Evolutionary conservation across 2,113 vertebrate species (phyloP), one percentile per base, ranked within the genome.

Genomic region (Phylloscopus trochilus): DNA sequence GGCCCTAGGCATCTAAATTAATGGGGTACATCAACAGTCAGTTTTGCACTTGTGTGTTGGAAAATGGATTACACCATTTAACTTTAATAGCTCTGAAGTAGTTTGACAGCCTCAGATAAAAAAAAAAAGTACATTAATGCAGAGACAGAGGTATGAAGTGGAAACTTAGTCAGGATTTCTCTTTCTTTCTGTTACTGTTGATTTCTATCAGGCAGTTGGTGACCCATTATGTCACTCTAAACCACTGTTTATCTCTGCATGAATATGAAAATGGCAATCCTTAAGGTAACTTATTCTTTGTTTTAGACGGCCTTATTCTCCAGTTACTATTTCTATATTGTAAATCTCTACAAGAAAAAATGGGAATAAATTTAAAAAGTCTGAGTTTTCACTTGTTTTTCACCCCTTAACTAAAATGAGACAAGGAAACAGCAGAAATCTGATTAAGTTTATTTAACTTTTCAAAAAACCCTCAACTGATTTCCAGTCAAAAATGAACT

Each of bases 391-490:
- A 24, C 21, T 76, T 87, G 3, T 13, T 82, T 62, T 68, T 75
- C 27, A 59, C 2, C 1, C 8, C 5, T 68, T 53, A 82, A 47
- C 28, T 52, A 59, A 66, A 22, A 30, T 49, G 18, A 64, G 21
- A 59, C 3, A 43, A 72, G 24, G 31, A 70, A 87, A 46, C 2
- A 52, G 12, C 10, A 74, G 22, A 66, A 39, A 8, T 49, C 31
- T 64, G 8, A 76, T 55, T 51, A 80, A 23, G 39, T 58, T 55
- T 6, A 52, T 80, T 46, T 72, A 5, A 19, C 33, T 44, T 49
- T 30, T n/a, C 1, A 31, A 53, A 53, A 58, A 51, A 11, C 0
- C 1, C 3, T 46, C 14, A 64, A 23, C 13, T n/a, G 6, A 58
- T 70, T 92, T 89, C 21, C 23, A 56, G 17, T 68, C 13, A 69